Evolutionary conservation across 1,140 invertebrate species (phyloP).

Genomic region (Bombus breviceps): DNA sequence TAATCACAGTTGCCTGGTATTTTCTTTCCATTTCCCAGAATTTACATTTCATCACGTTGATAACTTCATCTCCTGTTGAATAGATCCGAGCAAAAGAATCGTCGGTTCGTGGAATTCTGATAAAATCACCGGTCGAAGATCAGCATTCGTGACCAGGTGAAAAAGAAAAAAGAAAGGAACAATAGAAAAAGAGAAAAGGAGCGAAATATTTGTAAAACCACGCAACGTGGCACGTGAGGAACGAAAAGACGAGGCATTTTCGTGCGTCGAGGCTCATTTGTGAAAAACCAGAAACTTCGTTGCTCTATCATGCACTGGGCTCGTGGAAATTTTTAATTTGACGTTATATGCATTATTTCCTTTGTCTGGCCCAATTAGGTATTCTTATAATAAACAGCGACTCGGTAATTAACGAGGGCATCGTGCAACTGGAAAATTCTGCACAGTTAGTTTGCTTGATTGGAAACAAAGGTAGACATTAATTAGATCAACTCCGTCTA

Average conservation of each 20-base stretch:
- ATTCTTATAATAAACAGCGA: background rate
- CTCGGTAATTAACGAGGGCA: background rate
- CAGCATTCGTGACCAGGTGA: background rate
- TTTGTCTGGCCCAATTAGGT: constrained; percentile 1
- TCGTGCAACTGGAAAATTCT: background rate
- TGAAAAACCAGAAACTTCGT: background rate
- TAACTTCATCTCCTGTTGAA: background rate
- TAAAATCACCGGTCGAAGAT: background rate
- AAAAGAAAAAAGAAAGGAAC: too few relatives aligned
- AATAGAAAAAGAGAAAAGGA: too few relatives aligned
- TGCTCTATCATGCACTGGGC: too few relatives aligned
- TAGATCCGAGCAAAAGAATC: background rate
- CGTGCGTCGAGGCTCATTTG: background rate
- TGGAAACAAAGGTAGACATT: background rate
- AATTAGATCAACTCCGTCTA: constrained; percentile 3
- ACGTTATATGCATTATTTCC: constrained; percentile 5
- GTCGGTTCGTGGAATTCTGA: background rate
- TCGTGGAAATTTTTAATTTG: constrained; percentile 12
- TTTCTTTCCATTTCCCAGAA: constrained; percentile 30
- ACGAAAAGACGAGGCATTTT: background rate
- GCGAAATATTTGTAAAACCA: background rate
- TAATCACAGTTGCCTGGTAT: constrained; percentile 16
- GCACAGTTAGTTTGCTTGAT: background rate
- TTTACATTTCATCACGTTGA: constrained; percentile 36
- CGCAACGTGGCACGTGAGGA: background rate